Evolutionary conservation across 2,113 vertebrate species (phyloP), one percentile per base, ranked within the genome.

Genomic region (Tursiops truncatus): DNA sequence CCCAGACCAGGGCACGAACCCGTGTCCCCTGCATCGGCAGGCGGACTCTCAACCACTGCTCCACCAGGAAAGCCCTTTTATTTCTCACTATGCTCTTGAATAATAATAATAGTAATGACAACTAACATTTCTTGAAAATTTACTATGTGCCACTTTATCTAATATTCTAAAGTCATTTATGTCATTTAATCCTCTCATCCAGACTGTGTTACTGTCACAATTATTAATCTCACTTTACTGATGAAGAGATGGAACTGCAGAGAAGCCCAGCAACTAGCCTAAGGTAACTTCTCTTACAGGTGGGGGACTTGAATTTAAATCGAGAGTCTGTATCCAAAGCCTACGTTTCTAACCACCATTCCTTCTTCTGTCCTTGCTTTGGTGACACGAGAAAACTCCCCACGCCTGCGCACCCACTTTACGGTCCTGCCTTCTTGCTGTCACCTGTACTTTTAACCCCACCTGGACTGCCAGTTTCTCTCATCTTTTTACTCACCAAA

Each of bases 341-440:
- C 31, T 17, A 4, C 8, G 8, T 4, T n/a, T 73, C 82, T 70
- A 10, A 33, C 10, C 44, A 38, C 21, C 28, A 18, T 2, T 25
- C 7, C 31, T 56, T 38, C 38, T 76, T 38, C 70, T 63, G 53
- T 6, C 2, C 12, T 28, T 20, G 17, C 15, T 53, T 44, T 33
- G 44, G 17, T 53, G 53, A 47, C 28, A 9, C 47, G 31, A 47
- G 33, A 53, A 68, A 26, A 58, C 3, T 23, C 28, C 8, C 20
- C 15, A 11, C 1, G 25, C 0, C 6, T 38, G 44, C 18, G 6
- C 23, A 3, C 3, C 13, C n/a, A 44, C 28, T 53, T n/a, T 33
- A 4, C 6, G 58, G 15, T 1, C 44, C 71, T 53, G 47, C 6
- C 21, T 70, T 38, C 5, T 28, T 28, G 1, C 21, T 8, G 28